Percentiles rank a stretch among this genome's conserved stretches.
Conservation (phyloP, 2,888 invertebrate genomes). For the Archips xylosteana region DNA sequence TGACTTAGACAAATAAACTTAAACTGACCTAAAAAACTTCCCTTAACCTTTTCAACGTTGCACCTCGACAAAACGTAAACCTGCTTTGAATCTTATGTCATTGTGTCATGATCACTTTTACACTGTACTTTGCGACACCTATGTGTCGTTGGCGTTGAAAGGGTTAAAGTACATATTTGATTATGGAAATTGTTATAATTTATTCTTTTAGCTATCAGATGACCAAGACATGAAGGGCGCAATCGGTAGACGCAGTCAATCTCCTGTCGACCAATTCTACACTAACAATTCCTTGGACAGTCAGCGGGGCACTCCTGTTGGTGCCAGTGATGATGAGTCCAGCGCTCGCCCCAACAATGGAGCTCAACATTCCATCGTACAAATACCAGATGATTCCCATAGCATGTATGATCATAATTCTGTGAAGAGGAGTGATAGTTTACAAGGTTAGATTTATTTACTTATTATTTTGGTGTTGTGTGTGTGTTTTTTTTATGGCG, state of each 20-base stretch:
- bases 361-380: conserved; percentile 89
- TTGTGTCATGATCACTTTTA: no score
- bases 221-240: conserved; percentile 82
- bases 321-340: conserved; percentile 83
- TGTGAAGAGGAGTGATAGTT: conserved; percentile 74
- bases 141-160: no score
- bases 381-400: conserved; percentile 84
- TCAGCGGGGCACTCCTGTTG: conserved; percentile 77
- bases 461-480: not conserved
- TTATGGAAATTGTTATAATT: not conserved
- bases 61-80: no score
- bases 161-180: not conserved
- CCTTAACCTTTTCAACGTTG: no score
- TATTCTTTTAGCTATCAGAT: conserved; percentile 71
- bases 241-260: conserved; percentile 72
- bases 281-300: conserved; percentile 63
- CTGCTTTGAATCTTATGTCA: no score
- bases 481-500: no score
- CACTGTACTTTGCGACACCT: no score
- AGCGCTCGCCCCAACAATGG: conserved; percentile 78
- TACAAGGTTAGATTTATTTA: conserved; percentile 67
- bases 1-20: no score
- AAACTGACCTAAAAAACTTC: no score
- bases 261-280: conserved; percentile 73
- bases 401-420: conserved; percentile 77